Evolutionary conservation across 2,888 invertebrate species (phyloP).

Genomic region (Protophormia terraenovae): DNA sequence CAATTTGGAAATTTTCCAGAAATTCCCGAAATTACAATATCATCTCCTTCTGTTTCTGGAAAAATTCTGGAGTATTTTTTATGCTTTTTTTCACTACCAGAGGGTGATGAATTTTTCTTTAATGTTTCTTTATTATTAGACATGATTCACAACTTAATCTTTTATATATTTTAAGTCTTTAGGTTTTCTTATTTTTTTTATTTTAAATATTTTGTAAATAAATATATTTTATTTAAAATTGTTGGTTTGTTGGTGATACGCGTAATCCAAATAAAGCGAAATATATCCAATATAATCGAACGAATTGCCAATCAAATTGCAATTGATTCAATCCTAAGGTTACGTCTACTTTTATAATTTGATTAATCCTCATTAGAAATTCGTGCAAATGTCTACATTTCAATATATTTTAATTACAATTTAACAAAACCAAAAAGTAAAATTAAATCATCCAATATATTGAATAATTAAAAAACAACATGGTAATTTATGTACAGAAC

Average conservation of each 20-base stretch:
- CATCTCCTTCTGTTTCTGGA: slow-evolving; percentile 81
- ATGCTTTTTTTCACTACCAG: slow-evolving; percentile 68
- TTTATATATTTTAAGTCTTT: background rate
- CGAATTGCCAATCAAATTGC: slow-evolving; percentile 77
- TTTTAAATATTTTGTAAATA: background rate
- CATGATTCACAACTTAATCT: slow-evolving; percentile 7
- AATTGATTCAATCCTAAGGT: slow-evolving; percentile 73
- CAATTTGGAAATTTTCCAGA: slow-evolving; percentile 86
- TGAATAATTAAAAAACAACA: slow-evolving; percentile 36
- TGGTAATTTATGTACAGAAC: slow-evolving; percentile 11
- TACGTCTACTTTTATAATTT: slow-evolving; percentile 73
- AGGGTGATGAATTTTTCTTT: slow-evolving; percentile 1
- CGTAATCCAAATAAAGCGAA: slow-evolving; percentile 56
- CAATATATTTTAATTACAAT: slow-evolving; percentile 46
- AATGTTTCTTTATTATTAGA: slow-evolving; percentile 5
- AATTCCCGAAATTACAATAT: slow-evolving; percentile 84
- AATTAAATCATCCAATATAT: background rate
- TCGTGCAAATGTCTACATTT: slow-evolving; percentile 65
- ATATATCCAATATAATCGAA: slow-evolving; percentile 62
- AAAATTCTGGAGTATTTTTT: slow-evolving; percentile 76
- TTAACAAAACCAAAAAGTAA: background rate
- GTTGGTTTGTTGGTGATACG: background rate
- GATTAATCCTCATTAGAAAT: slow-evolving; percentile 71
- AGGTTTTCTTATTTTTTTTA: background rate
- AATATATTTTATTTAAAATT: background rate